These are phyloP conservation scores for Panzeria rudis DNA, from an alignment of 2,888 invertebrate genomes.

Conservation along the genomic window DNA sequence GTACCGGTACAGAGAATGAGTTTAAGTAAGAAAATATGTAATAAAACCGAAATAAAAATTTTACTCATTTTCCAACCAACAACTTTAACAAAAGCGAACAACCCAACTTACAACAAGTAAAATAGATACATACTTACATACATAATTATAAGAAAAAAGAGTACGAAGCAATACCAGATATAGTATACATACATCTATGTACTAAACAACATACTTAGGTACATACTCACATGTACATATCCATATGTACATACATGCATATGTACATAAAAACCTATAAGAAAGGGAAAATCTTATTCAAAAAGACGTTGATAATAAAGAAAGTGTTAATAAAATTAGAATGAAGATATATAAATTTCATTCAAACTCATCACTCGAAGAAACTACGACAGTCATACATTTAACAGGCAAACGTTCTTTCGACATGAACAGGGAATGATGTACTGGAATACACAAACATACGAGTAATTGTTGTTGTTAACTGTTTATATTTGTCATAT, in stretches of 20 bases:
- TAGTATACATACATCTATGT: background rate
- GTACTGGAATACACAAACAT: background rate
- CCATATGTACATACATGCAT: background rate
- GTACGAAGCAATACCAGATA: background rate
- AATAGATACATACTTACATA: background rate
- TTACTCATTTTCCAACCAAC: conserved; percentile 39
- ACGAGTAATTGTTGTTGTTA: background rate
- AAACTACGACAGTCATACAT: too few relatives aligned
- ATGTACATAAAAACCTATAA: too few relatives aligned
- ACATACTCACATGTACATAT: background rate
- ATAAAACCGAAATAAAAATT: background rate
- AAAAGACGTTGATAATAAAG: too few relatives aligned
- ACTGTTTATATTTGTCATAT: background rate
- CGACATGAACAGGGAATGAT: background rate
- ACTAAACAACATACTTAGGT: background rate
- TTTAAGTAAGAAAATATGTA: background rate
- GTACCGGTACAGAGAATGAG: background rate
- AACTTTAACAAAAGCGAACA: conserved; percentile 11
- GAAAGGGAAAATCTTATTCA: too few relatives aligned
- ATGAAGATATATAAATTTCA: background rate
- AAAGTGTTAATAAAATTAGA: too few relatives aligned
- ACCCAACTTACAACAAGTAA: background rate
- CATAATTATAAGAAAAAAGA: too few relatives aligned
- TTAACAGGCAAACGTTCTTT: conserved; percentile 45
- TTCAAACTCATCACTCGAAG: background rate